Evolutionary conservation across 2,888 invertebrate genomes (phyloP).

Genomic region (Eudasyphora cyanicolor): DNA sequence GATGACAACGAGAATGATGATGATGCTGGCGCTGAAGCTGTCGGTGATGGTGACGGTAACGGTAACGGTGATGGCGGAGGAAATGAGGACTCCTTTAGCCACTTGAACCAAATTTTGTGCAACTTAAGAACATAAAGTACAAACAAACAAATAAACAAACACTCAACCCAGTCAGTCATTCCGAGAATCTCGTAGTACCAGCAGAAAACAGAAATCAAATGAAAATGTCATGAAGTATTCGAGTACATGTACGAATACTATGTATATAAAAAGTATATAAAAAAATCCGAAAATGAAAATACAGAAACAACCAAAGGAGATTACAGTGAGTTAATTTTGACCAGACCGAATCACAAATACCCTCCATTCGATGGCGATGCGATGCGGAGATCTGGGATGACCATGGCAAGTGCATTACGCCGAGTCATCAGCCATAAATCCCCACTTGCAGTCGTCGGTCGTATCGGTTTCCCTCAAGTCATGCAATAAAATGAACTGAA

Average conservation of each 20-base stretch:
- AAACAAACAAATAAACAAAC: neutral
- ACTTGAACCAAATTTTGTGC: constrained; percentile 40
- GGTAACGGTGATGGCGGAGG: constrained; percentile 4
- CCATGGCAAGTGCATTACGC: no score
- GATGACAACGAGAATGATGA: constrained; percentile 7
- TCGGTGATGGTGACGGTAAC: constrained; percentile 34
- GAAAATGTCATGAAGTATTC: constrained; percentile 42
- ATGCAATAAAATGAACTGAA: no score
- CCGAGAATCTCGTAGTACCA: neutral
- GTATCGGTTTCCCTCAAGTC: no score
- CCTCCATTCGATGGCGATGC: no score
- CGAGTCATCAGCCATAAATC: no score
- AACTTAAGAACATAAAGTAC: constrained; percentile 22
- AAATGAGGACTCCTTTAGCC: constrained; percentile 7
- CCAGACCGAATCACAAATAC: neutral
- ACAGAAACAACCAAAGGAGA: neutral
- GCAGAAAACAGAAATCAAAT: constrained; percentile 26
- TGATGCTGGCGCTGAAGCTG: no score
- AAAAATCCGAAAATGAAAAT: constrained; percentile 8
- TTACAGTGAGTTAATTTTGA: neutral
- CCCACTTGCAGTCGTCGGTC: no score
- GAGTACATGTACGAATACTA: no score
- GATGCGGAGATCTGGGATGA: no score
- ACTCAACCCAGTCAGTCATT: neutral
- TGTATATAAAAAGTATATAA: constrained; percentile 19